phyloP scores from a whole-genome alignment of 2,797 vertebrate genomes.

The Sphenopsis melanotis region DNA sequence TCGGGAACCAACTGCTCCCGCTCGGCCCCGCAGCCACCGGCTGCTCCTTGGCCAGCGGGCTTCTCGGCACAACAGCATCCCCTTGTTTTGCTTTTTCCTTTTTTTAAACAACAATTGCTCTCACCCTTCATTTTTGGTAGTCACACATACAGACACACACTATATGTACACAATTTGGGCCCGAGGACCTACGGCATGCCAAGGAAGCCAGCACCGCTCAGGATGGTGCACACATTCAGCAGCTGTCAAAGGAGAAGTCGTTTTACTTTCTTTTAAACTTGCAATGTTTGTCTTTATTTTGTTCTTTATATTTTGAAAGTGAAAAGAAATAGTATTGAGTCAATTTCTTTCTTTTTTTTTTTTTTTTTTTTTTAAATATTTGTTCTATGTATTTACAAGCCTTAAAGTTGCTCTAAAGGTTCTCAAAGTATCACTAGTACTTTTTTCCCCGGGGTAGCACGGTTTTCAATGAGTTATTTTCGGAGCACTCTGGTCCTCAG shows the following conservation, averaged over 20 bases:
- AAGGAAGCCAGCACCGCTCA: neutral
- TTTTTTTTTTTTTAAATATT: constrained; percentile 78
- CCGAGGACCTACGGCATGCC: neutral
- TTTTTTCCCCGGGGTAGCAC: constrained; percentile 75
- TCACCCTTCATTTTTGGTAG: neutral
- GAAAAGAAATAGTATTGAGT: constrained; percentile 81
- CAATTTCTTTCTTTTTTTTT: constrained; percentile 69
- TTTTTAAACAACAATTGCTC: neutral
- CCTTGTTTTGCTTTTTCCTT: neutral
- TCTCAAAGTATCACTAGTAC: constrained; percentile 88
- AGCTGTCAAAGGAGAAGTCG: constrained; percentile 75
- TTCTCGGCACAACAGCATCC: neutral
- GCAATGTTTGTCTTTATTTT: constrained; percentile 82
- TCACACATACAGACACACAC: neutral
- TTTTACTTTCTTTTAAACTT: constrained; percentile 78
- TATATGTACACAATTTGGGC: neutral
- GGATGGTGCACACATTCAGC: constrained; percentile 16
- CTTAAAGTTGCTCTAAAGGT: constrained; percentile 91
- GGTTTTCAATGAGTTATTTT: constrained; percentile 69
- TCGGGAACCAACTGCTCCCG: neutral
- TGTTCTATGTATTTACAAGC: constrained; percentile 96
- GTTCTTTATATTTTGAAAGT: constrained; percentile 82
- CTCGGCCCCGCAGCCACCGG: neutral
- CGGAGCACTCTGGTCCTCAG: constrained; percentile 74
- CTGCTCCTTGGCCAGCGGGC: neutral